These are phyloP conservation scores for Pseudochirops corinnae DNA, from an alignment of 2,797 vertebrate genomes.

Conservation along the genomic window DNA sequence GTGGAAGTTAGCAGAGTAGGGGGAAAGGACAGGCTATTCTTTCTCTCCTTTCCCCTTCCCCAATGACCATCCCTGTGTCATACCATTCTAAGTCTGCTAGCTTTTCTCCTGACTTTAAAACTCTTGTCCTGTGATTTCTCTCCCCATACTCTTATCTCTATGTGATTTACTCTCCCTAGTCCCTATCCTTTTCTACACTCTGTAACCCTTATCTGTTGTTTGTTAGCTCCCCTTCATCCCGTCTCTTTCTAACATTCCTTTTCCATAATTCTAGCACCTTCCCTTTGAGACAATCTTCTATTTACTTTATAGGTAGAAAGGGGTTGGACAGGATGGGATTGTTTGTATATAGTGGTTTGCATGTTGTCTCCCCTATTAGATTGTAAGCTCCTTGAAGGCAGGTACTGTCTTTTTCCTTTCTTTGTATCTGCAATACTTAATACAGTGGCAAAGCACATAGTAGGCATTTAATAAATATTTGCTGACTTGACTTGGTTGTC, in stretches of 20 bases:
- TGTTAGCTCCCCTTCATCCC: too few relatives aligned
- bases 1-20: not conserved
- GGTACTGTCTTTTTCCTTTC: not conserved
- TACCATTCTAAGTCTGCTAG: not conserved
- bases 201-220: too few relatives aligned
- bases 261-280: not conserved
- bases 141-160: too few relatives aligned
- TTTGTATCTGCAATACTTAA: not conserved
- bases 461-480: not conserved
- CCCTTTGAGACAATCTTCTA: not conserved
- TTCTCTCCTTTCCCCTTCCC: not conserved
- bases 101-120: not conserved
- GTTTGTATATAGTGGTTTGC: not conserved
- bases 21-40: not conserved
- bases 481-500: not conserved
- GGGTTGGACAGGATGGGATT: not conserved
- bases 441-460: not conserved
- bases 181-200: too few relatives aligned
- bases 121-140: not conserved
- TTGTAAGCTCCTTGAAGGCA: constrained; percentile 21
- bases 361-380: constrained; percentile 9
- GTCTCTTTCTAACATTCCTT: too few relatives aligned
- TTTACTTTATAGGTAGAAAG: not conserved
- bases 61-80: not conserved
- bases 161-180: too few relatives aligned